Base-by-base conservation (phyloP, 2,113 vertebrate genomes). In the Electrona antarctica region DNA sequence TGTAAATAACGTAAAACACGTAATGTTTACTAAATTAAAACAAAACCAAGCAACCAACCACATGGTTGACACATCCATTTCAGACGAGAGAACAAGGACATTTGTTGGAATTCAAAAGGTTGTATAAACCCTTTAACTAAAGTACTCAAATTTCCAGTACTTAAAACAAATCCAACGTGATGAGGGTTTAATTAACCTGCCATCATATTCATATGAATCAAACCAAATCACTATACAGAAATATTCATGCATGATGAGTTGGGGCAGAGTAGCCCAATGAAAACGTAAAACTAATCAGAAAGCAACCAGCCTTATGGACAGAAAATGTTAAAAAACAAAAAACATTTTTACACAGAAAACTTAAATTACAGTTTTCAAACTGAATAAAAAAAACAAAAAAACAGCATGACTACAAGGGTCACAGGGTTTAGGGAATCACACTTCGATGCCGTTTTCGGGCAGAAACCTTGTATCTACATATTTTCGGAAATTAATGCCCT, bases 1-100 rank as follows among this genome's bases (percentile, higher is more conserved):
- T 89, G 82, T 88, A 90, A 83, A 92, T 89, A 90, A 91, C 78
- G 90, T 89, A 92, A 85, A 87, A 77, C 73, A 82, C 0, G 15
- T 67, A 60, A 71, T 61, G 49, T 85, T 85, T 87, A 82, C 46
- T 77, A 88, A 85, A 85, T 71, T 71, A 80, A 79, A 88, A 56
- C 52, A 90, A 87, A 82, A 69, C 75, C 64, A n/a, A n/a, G n/a
- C n/a, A 73, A 79, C 52, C 33, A 84, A 80, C 59, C 48, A 68
- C 45, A 73, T 12, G 71, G 58, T 74, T 69, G 78, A 80, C 51
- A 72, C 52, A 46, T 59, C 49, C 59, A 78, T 59, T 58, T 73
- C 46, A 72, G 60, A 79, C 63, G 47, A 60, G 65, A 71, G 71
- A 71, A 62, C 2, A 74, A 69, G 74, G 69, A 76, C 66, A 69